Base-by-base conservation (phyloP, 2,113 vertebrate species). In the Otocyon megalotis region DNA sequence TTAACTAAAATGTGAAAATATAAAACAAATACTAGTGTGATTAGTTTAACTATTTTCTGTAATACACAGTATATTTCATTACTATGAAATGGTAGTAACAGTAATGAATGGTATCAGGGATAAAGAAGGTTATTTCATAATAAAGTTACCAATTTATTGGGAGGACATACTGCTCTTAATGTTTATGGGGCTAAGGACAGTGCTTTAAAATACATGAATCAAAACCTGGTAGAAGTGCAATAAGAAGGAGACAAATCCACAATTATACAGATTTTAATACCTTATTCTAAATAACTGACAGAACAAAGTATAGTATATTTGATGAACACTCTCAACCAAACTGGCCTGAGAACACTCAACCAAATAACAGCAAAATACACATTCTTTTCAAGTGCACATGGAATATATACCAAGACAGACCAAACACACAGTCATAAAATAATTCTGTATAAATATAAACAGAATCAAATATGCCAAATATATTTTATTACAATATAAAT, bases 121-220 rank as follows among this genome's bases (percentile, higher is more conserved):
- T 85, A 90, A 58, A 90, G 58, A 86, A 77, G 28, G 26, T 37
- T 76, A 67, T 91, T 79, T 96, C 28, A 85, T 54, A 84, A 71
- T 89, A 93, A 90, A 85, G 32, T 4, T 71, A 50, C 15, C n/a
- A 69, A n/a, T 24, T 63, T 62, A 43, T 67, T 19, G 76, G 20
- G 3, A 85, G 30, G 2, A 35, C 0, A 16, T 90, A 71, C 24
- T 69, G 28, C 63, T 43, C 10, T 54, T 77, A 87, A 60, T 17
- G 15, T 32, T 54, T 43, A 84, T 43, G 7, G 53, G 26, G 11
- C 3, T 28, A 71, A 58, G n/a, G 48, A n/a, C 19, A 84, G 19
- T 84, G 60, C 15, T 88, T 35, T 17, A 67, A 89, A 83, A 53
- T 60, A 37, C 2, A 11, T 16, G 32, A 69, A 77, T 26, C 26